These are phyloP conservation scores for Tragulus kanchil DNA, from an alignment of 2,113 vertebrate species.

Conservation along the genomic window DNA sequence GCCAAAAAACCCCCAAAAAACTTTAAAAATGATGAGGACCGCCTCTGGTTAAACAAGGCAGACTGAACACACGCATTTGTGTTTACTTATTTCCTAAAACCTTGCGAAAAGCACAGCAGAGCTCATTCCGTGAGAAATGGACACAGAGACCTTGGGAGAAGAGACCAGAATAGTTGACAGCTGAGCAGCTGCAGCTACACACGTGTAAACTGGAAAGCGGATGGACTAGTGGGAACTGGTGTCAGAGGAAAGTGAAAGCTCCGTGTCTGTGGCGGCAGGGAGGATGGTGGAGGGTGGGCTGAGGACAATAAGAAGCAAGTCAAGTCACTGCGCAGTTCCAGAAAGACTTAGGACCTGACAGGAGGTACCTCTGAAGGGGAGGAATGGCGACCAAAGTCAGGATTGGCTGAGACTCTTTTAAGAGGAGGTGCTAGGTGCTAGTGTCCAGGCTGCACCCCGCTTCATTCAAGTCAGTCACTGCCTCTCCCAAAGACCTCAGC, in stretches of 20 bases:
- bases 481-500: not conserved
- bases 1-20: no score
- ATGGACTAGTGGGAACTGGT: not conserved
- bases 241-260: not conserved
- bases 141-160: not conserved
- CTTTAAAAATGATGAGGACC: not conserved
- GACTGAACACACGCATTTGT: not conserved
- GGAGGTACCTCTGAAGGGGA: not conserved
- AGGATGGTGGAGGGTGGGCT: no score
- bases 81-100: conserved; percentile 21
- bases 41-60: not conserved
- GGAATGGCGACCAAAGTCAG: not conserved
- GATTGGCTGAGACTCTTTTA: not conserved
- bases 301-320: not conserved
- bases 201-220: not conserved
- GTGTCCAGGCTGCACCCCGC: not conserved
- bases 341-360: not conserved
- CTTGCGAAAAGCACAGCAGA: not conserved
- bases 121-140: not conserved
- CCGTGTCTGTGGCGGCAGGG: not conserved
- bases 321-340: not conserved
- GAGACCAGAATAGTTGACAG: not conserved
- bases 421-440: not conserved
- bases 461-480: not conserved
- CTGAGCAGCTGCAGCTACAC: not conserved